Percentiles rank a stretch among this genome's conserved stretches.
Evolutionary conservation across 2,113 vertebrate genomes (phyloP).

Genomic region (Ramphastos sulfuratus): DNA sequence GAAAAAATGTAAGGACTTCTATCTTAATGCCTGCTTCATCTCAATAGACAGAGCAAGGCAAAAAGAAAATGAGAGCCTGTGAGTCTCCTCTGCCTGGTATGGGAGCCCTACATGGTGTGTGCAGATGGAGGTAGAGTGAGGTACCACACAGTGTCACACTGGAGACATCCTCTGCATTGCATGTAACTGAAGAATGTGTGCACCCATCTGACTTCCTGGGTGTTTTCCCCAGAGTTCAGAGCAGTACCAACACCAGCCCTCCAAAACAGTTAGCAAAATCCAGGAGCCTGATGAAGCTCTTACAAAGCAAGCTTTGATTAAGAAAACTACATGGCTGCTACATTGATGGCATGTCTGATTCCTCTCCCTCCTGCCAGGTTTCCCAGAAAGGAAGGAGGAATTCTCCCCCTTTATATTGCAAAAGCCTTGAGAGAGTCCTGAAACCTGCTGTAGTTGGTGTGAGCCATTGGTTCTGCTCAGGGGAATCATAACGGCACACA

Average conservation of each 20-base stretch:
- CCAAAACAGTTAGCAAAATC: neutral
- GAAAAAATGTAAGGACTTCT: neutral
- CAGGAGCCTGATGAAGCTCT: neutral
- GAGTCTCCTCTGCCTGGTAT: neutral
- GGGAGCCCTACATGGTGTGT: neutral
- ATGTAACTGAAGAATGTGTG: neutral
- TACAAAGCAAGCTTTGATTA: neutral
- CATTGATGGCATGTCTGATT: neutral
- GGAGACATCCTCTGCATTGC: neutral
- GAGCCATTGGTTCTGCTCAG: rapidly evolving
- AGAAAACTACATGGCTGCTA: neutral
- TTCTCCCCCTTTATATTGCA: neutral
- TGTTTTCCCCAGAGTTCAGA: neutral
- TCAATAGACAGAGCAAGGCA: neutral
- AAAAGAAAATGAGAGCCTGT: neutral
- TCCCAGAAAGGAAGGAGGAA: neutral
- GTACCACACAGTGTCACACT: neutral
- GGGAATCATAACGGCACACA: neutral
- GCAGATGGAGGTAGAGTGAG: neutral
- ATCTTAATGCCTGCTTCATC: neutral
- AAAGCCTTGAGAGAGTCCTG: neutral
- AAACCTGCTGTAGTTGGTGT: neutral
- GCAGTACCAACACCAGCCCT: neutral
- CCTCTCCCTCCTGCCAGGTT: neutral
- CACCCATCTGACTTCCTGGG: neutral